Conservation (phyloP, 2,797 vertebrate genomes). For the Eulemur mongoz region DNA sequence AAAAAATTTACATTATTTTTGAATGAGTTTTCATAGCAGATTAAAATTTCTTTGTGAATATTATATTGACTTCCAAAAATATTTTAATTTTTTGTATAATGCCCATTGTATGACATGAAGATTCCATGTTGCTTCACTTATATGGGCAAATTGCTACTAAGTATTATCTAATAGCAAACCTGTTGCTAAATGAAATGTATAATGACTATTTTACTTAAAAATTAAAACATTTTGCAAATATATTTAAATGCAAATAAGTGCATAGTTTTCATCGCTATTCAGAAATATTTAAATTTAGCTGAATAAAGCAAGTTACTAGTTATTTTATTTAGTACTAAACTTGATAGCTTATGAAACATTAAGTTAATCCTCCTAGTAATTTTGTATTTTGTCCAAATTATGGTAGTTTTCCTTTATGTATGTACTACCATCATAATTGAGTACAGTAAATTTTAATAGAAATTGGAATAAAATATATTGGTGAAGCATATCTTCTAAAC, state of each 20-base stretch:
- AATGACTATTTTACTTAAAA: background rate
- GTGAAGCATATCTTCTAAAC: constrained; percentile 27
- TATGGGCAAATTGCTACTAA: background rate
- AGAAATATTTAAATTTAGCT: background rate
- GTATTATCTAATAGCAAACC: background rate
- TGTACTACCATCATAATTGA: constrained; percentile 50
- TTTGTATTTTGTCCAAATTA: constrained; percentile 46
- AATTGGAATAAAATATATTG: constrained; percentile 29
- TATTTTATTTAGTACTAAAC: constrained; percentile 25
- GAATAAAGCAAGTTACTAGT: background rate
- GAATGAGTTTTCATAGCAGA: background rate
- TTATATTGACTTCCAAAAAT: background rate
- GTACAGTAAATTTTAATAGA: constrained; percentile 55
- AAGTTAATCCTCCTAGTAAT: background rate
- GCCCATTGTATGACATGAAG: background rate
- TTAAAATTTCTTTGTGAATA: background rate
- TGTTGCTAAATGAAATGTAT: background rate
- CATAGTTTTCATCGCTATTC: background rate
- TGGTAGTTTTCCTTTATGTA: constrained; percentile 35
- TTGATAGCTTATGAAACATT: constrained; percentile 17
- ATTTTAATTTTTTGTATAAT: background rate
- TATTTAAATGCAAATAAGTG: background rate
- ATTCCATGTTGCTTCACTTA: background rate
- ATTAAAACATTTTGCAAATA: constrained; percentile 25
- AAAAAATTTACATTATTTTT: background rate